Evolutionary conservation across 1,140 invertebrate species (phyloP), one percentile per base, ranked within the genome.

Genomic region (Tetragnatha versicolor): DNA sequence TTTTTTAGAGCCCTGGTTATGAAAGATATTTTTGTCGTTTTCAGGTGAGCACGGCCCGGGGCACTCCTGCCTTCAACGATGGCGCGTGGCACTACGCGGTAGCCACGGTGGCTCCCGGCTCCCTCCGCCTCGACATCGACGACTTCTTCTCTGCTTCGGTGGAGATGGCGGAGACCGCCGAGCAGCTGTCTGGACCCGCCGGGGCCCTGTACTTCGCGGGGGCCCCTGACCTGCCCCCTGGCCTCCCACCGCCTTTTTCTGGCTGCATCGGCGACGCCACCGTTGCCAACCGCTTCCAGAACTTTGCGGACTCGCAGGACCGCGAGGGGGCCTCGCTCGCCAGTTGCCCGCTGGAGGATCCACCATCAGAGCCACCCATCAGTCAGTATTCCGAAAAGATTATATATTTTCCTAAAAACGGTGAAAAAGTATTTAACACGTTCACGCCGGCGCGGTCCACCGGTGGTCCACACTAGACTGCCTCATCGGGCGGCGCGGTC

Each of bases 1-100:
- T n/a, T n/a, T n/a, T n/a, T n/a, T n/a, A n/a, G n/a, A n/a, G n/a
- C n/a, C n/a, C n/a, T n/a, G n/a, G n/a, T n/a, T n/a, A n/a, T n/a
- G n/a, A n/a, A n/a, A n/a, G n/a, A n/a, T n/a, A n/a, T n/a, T n/a
- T n/a, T n/a, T n/a, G n/a, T n/a, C n/a, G n/a, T n/a, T n/a, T n/a
- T n/a, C n/a, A n/a, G n/a, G n/a, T n/a, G n/a, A n/a, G n/a, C n/a
- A n/a, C n/a, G n/a, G n/a, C n/a, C n/a, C n/a, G n/a, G n/a, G n/a
- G n/a, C n/a, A n/a, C n/a, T n/a, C n/a, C n/a, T n/a, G n/a, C n/a
- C n/a, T n/a, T n/a, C 85, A 93, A 95, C 84, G 96, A 98, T 85
- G 92, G 91, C 37, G 89, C 93, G 73, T 98, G 96, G 94, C 97
- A 99, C 85, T 94, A 95, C 6, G 91, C 98, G 0, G 94, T 93